These are phyloP conservation scores for Drosophila rubida DNA, from an alignment of 2,888 invertebrate genomes.

Conservation along the genomic window DNA sequence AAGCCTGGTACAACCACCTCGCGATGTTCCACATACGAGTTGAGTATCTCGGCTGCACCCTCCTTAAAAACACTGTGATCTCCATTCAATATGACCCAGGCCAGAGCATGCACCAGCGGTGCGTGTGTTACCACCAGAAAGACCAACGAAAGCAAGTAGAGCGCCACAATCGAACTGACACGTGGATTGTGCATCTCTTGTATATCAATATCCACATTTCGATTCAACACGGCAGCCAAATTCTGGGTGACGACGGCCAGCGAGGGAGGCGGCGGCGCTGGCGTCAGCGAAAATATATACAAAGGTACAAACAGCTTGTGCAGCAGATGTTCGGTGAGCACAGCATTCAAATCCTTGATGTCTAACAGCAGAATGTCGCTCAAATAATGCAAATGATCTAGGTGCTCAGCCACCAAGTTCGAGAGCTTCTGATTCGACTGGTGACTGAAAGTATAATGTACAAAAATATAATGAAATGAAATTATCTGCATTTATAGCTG, in stretches of 20 bases:
- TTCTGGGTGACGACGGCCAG: conserved; percentile 88
- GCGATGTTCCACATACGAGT: conserved; percentile 88
- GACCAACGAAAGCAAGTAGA: conserved; percentile 97
- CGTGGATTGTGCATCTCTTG: conserved; percentile 89
- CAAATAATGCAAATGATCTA: conserved; percentile 98
- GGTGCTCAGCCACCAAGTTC: conserved; percentile 97
- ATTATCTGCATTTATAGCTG: neutral
- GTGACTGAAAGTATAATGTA: conserved; percentile 88
- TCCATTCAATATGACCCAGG: conserved; percentile 94
- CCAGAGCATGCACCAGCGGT: conserved; percentile 95
- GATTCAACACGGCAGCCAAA: conserved; percentile 88
- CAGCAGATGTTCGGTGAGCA: conserved; percentile 96
- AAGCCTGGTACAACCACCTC: conserved; percentile 87
- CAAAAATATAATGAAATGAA: neutral
- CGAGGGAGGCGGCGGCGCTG: conserved; percentile 83
- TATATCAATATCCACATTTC: conserved; percentile 86
- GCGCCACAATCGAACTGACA: conserved; percentile 94
- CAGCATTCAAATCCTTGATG: conserved; percentile 96
- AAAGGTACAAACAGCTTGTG: conserved; percentile 96
- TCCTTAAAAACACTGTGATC: conserved; percentile 90
- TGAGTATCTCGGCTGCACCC: conserved; percentile 89
- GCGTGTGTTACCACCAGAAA: conserved; percentile 97
- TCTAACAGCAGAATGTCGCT: conserved; percentile 97
- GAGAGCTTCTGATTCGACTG: conserved; percentile 95
- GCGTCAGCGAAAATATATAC: conserved; percentile 96